These are phyloP conservation scores for Cotesia typhae DNA, from an alignment of 1,140 invertebrate species.

Conservation along the genomic window DNA sequence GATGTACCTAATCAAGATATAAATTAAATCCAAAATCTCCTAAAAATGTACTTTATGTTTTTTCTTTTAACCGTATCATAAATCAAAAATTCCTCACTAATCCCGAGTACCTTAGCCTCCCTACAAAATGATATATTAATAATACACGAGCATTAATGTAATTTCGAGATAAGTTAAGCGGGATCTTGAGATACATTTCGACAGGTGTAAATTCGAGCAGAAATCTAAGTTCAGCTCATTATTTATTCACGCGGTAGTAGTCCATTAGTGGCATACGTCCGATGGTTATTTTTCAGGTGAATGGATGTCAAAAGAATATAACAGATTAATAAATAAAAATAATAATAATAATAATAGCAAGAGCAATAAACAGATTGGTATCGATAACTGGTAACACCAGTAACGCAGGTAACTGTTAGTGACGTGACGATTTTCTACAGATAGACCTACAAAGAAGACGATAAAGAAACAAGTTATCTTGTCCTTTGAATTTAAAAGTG, in stretches of 20 bases:
- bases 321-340: conserved; percentile 6
- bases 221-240: conserved; percentile 8
- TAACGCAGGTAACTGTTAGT: conserved; percentile 51
- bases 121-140: no score
- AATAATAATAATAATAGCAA: not conserved
- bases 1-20: no score
- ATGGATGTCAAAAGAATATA: conserved; percentile 2
- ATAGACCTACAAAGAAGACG: conserved; percentile 43
- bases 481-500: not conserved
- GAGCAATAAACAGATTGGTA: conserved; percentile 43
- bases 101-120: no score
- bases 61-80: no score
- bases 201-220: conserved; percentile 24
- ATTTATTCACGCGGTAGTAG: conserved; percentile 5
- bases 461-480: conserved; percentile 18
- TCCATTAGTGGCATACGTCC: conserved; percentile 8
- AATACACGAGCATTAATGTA: no score
- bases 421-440: conserved; percentile 50
- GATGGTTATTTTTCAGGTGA: conserved; percentile 1
- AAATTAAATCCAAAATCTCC: no score
- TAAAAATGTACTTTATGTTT: no score
- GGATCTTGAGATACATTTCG: conserved; percentile 7
- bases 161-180: not conserved
- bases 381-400: conserved; percentile 49
- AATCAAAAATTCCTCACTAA: no score